Evolutionary conservation across 2,888 invertebrate species (phyloP).

Genomic region (Aphodius sticticus): DNA sequence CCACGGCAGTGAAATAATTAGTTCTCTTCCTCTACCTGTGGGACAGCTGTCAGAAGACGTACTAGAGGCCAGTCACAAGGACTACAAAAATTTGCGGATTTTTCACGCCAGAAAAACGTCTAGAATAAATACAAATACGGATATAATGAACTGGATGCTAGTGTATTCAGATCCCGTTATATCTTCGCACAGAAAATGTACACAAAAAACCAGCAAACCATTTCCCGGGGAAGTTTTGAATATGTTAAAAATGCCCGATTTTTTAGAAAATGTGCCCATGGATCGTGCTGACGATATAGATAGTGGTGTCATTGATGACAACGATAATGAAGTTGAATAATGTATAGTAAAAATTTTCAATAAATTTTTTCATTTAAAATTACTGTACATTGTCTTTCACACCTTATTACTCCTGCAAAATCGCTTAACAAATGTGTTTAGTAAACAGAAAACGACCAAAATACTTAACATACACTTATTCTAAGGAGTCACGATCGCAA

Average conservation of each 20-base stretch:
- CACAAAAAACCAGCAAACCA: slow-evolving; percentile 6
- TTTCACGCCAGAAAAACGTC: neutral
- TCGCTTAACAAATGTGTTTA: neutral
- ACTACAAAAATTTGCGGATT: slow-evolving; percentile 14
- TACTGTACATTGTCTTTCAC: neutral
- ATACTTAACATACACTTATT: neutral
- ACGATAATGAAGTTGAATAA: neutral
- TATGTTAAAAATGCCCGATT: neutral
- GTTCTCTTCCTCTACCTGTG: slow-evolving; percentile 13
- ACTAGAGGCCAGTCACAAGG: slow-evolving; percentile 14
- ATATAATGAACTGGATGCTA: slow-evolving; percentile 22
- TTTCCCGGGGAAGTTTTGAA: slow-evolving; percentile 15
- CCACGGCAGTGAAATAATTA: slow-evolving; percentile 18
- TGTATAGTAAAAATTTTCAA: neutral
- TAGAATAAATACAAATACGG: neutral
- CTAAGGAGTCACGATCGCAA: neutral
- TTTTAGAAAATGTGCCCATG: neutral
- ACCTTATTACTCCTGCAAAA: slow-evolving; percentile 4
- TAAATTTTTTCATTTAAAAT: neutral
- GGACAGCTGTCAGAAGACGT: slow-evolving; percentile 22
- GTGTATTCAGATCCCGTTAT: slow-evolving; percentile 15
- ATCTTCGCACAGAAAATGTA: slow-evolving; percentile 6
- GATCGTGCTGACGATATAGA: neutral
- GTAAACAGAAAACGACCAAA: slow-evolving; percentile 4
- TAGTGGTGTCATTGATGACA: neutral